phyloP scores from a whole-genome alignment of 1,140 invertebrate species.

The Drosophila sucinea region DNA sequence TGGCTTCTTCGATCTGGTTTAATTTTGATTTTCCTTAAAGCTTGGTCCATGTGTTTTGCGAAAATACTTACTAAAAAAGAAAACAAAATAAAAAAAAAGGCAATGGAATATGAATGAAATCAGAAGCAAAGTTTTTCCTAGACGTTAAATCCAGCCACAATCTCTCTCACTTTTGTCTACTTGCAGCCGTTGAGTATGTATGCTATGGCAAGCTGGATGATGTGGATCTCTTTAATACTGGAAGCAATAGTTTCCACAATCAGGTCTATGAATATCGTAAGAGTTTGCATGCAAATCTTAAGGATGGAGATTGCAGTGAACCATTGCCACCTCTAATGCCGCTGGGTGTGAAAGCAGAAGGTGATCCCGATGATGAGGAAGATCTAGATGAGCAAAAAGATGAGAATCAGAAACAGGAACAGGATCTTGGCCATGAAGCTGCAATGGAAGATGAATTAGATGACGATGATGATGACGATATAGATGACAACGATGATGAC shows the following conservation, averaged over 20 bases:
- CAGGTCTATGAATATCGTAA: slow-evolving; percentile 80
- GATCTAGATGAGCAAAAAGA: slow-evolving; percentile 25
- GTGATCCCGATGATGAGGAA: slow-evolving; percentile 69
- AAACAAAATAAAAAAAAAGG: slow-evolving; percentile 47
- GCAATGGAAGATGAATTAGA: slow-evolving; percentile 33
- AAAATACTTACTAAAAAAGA: slow-evolving; percentile 65
- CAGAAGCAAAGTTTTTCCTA: slow-evolving; percentile 69
- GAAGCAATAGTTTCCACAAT: slow-evolving; percentile 73
- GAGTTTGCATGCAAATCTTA: slow-evolving; percentile 73
- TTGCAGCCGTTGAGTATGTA: slow-evolving; percentile 76
- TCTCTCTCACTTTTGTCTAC: slow-evolving; percentile 41
- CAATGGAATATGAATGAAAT: slow-evolving; percentile 78
- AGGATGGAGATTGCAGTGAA: slow-evolving; percentile 62
- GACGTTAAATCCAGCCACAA: slow-evolving; percentile 29
- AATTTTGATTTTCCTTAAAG: slow-evolving; percentile 26
- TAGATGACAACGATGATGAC: slow-evolving; percentile 41
- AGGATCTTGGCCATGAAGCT: not conserved
- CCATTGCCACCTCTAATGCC: slow-evolving; percentile 67
- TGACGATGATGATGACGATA: slow-evolving; percentile 34
- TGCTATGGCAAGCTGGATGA: slow-evolving; percentile 78
- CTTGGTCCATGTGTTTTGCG: slow-evolving; percentile 77
- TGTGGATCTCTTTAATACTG: slow-evolving; percentile 76
- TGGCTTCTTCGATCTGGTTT: slow-evolving; percentile 58
- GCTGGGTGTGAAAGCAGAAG: slow-evolving; percentile 61
- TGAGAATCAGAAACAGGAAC: not conserved